A percentile compares a stretch with the other conserved stretches of the same genome.
Conservation (phyloP, 2,113 vertebrate genomes). For the Hippocampus comes region DNA sequence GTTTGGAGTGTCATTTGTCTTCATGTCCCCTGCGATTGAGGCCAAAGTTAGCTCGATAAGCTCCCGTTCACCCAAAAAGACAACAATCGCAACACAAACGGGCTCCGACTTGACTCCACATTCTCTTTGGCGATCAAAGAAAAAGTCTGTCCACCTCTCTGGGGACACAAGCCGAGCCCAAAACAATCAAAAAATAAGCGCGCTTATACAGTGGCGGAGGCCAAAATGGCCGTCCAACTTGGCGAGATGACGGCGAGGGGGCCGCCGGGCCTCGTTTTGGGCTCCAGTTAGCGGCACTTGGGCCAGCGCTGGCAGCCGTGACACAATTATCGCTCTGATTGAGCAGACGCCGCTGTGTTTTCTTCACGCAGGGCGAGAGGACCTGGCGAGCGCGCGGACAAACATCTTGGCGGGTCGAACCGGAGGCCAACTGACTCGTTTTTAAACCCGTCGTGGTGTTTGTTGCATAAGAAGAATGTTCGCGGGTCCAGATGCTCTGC, state of each 20-base stretch:
- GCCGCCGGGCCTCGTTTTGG: conserved; percentile 4
- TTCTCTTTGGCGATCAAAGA: background rate
- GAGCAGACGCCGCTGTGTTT: conserved; percentile 7
- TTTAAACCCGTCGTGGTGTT: background rate
- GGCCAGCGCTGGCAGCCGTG: conserved; percentile 4
- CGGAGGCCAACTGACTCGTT: background rate
- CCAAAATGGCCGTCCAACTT: conserved; percentile 5
- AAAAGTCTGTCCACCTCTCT: conserved; percentile 3
- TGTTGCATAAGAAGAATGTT: background rate
- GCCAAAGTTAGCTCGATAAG: background rate
- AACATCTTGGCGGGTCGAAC: background rate
- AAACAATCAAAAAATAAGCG: background rate
- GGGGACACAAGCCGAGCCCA: background rate
- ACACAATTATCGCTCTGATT: conserved; percentile 1
- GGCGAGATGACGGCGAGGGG: background rate
- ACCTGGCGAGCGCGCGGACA: background rate
- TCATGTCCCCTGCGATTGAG: no score
- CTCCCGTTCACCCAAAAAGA: background rate
- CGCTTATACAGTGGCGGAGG: background rate
- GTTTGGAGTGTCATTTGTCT: no score
- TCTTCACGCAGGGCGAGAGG: conserved; percentile 13
- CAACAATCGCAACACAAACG: background rate
- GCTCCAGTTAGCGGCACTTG: conserved; percentile 16
- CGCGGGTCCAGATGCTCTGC: background rate
- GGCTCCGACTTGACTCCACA: background rate